Evolutionary conservation across 2,113 vertebrate genomes (phyloP).

Genomic region (Lucifuga dentata): DNA sequence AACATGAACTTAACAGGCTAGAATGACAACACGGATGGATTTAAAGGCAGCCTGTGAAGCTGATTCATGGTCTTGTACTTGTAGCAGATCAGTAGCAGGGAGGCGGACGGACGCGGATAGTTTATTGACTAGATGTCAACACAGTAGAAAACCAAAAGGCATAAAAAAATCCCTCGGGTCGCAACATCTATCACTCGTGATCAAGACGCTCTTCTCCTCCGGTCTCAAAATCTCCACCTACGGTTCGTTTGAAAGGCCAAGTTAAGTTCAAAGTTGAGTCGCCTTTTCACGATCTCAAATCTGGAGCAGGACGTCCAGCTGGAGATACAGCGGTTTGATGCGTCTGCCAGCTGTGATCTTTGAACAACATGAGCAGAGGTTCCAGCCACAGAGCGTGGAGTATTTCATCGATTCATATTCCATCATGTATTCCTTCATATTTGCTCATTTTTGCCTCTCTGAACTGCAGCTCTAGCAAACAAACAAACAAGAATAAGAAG

Average conservation of each 20-base stretch:
- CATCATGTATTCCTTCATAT: constrained; percentile 1
- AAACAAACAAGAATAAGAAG: constrained; percentile 40
- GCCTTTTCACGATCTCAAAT: constrained; percentile 34
- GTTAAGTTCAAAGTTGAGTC: constrained; percentile 28
- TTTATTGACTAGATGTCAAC: constrained; percentile 2
- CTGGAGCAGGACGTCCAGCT: constrained; percentile 19
- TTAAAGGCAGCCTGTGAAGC: constrained; percentile 22
- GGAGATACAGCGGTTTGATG: background rate
- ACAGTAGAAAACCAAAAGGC: background rate
- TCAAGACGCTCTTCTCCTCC: background rate
- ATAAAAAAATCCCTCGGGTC: constrained; percentile 7
- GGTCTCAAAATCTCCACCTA: background rate
- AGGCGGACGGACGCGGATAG: too few relatives aligned
- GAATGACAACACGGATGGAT: constrained; percentile 51
- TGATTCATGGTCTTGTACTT: background rate
- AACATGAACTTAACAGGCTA: constrained; percentile 40
- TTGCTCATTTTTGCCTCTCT: constrained; percentile 6
- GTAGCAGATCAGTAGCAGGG: constrained; percentile 11
- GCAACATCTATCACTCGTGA: constrained; percentile 14
- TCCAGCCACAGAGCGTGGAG: constrained; percentile 10
- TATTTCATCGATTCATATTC: background rate
- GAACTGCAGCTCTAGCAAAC: constrained; percentile 15
- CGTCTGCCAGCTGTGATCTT: constrained; percentile 52
- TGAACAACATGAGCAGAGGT: constrained; percentile 18
- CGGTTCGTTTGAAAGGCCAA: constrained; percentile 9